Evolutionary conservation across 2,888 invertebrate species (phyloP), one percentile per base, ranked within the genome.

Genomic region (Philereme vetulata): DNA sequence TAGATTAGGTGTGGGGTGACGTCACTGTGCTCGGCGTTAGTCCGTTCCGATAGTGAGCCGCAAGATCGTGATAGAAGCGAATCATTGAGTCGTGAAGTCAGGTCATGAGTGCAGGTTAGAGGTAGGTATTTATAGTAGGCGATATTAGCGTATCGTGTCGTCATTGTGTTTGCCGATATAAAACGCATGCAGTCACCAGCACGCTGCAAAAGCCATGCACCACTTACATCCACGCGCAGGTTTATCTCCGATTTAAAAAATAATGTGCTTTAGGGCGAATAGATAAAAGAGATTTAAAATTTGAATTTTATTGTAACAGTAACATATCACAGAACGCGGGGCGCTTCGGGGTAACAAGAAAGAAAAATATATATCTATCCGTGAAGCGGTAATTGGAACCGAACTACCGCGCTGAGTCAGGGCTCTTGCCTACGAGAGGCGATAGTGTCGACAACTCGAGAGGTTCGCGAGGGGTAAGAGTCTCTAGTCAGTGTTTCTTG

Each of bases 271-370:
- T 77, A 84, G 81, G 84, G 80, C 78, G 80, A 82, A 77, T 77
- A 77, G 81, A 77, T 78, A 80, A 85, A 84, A 82, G 75, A 84
- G 76, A 81, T 78, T 77, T 82, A 74, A 79, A 73, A 71, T 84
- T 84, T 80, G 81, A 82, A 66, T 84, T 91, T 92, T 91, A 91
- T 90, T 92, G 85, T 90, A 92, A 91, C 90, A 90, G 80, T 90
- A 92, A 92, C 88, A 88, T 91, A 92, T 92, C 92, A 92, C 91
- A 92, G 91, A 90, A 90, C 92, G 91, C 91, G 91, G 90, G 90
- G 91, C 92, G 90, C 88, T 90, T 88, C 85, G 89, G 90, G 91
- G 88, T 82, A 80, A 78, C 80, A 79, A 58, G 76, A 77, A 76
- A 74, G 73, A 68, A 73, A 74, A 75, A 77, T 74, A 78, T 44